phyloP scores from a whole-genome alignment of 1,140 invertebrate species.

The Apis dorsata region DNA sequence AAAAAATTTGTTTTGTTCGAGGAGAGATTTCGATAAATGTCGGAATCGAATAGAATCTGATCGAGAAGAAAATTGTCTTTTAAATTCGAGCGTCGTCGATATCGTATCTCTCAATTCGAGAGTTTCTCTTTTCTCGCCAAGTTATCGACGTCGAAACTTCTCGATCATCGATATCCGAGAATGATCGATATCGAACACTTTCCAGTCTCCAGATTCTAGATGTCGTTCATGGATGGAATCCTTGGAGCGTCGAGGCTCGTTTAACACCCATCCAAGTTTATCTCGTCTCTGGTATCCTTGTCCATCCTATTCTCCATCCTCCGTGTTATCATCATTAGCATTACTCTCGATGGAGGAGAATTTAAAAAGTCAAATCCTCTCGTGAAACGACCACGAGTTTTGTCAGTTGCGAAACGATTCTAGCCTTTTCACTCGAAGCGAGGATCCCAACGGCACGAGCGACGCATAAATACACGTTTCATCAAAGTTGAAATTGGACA shows the following conservation, averaged over 20 bases:
- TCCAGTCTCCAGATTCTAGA: neutral
- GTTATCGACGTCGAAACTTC: neutral
- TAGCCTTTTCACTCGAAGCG: neutral
- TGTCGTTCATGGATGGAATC: neutral
- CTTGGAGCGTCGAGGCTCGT: neutral
- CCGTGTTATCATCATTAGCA: too few relatives aligned
- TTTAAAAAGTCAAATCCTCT: too few relatives aligned
- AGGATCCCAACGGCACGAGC: neutral
- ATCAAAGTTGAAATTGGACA: constrained; percentile 34
- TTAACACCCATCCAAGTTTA: neutral
- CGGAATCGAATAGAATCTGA: neutral
- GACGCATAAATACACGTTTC: constrained; percentile 28
- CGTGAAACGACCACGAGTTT: too few relatives aligned
- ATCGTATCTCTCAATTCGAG: neutral
- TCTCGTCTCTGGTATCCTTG: too few relatives aligned
- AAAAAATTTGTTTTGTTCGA: neutral
- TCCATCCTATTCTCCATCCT: too few relatives aligned
- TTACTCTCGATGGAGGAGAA: too few relatives aligned
- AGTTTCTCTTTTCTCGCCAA: neutral
- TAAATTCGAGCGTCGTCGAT: neutral
- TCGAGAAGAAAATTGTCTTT: neutral
- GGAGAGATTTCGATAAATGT: neutral
- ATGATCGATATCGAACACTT: neutral
- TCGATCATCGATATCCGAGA: neutral
- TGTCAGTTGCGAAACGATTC: too few relatives aligned